Evolutionary conservation across 2,888 invertebrate species (phyloP), one percentile per base, ranked within the genome.

Genomic region (Kryphioiulus occultus): DNA sequence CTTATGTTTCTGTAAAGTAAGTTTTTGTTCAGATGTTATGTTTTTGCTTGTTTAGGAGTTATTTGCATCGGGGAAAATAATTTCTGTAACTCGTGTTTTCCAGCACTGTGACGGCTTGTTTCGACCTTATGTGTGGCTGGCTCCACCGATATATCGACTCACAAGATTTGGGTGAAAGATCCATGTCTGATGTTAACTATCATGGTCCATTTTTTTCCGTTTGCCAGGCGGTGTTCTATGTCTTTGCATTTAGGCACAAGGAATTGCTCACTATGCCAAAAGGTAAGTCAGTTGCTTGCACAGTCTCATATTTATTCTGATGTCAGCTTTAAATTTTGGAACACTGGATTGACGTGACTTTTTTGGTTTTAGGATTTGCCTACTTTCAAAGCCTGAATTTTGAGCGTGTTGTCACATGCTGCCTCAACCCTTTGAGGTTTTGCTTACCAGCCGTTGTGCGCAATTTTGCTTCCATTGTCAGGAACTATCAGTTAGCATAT

Each of bases 181-280:
- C 93, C 0, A 93, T 93, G 90, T 92, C 93, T 19, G 95, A 95
- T 90, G 91, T 94, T 0, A 94, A 95, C 90, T 94, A 95, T 0
- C 98, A 99, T 91, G 94, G 95, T 4, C 95, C 98, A 0, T 99
- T 99, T 92, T 98, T 98, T 91, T 95, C 96, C 0, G 94, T 97
- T 4, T 98, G 98, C 90, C 98, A 99, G 92, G 95, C 97, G 0
- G 93, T 98, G 84, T 98, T 99, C 93, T 98, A 99, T 92, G 93
- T 98, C 22, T 95, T 99, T 89, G 96, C 96, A 0, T 98, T 98
- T 91, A 95, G 97, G 89, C 96, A 97, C 91, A 95, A 95, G 90
- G 96, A 98, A 91, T 93, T 99, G 90, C 95, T 97, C 83, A 93
- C 93, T 88, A 94, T 93, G 90, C 95, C 95, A 91, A 95, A 95